phyloP scores from a whole-genome alignment of 2,113 vertebrate species.

The Neodon shergylaensis region DNA sequence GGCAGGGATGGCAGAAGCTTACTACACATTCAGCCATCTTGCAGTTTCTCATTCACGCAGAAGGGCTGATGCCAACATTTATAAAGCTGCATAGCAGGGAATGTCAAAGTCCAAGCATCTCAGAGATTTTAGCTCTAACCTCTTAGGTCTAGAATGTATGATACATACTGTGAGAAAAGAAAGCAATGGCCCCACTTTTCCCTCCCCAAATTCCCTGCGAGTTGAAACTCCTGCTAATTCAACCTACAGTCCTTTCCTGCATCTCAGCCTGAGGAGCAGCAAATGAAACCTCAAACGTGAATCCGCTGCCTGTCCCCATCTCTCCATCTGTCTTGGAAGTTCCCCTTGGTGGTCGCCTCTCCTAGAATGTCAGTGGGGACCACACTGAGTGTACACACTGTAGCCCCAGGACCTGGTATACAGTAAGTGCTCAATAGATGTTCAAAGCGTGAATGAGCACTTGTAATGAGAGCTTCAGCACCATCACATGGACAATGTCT shows the following conservation, averaged over 20 bases:
- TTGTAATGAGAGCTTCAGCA: too few species aligned
- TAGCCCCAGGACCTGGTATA: neutral
- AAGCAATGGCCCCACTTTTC: neutral
- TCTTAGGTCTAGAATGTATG: too few species aligned
- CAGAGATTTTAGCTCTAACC: neutral
- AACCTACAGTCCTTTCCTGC: rapidly evolving
- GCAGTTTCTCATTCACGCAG: neutral
- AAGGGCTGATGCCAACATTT: neutral
- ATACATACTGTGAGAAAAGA: too few species aligned
- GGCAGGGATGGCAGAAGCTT: too few species aligned
- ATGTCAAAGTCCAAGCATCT: neutral
- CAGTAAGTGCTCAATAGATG: neutral
- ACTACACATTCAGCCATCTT: too few species aligned
- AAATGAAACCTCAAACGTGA: neutral
- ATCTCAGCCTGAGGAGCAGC: neutral
- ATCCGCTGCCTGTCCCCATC: neutral
- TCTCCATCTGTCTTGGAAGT: neutral
- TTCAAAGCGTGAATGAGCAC: neutral
- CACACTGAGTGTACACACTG: too few species aligned
- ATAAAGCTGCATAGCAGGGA: neutral
- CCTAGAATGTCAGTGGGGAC: neutral
- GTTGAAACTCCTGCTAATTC: neutral
- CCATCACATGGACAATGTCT: too few species aligned
- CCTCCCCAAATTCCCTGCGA: neutral
- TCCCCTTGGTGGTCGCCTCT: neutral